Percentiles rank a stretch among this genome's conserved stretches.
Evolutionary conservation across 2,113 vertebrate species (phyloP).

Genomic region (Crypturellus undulatus): DNA sequence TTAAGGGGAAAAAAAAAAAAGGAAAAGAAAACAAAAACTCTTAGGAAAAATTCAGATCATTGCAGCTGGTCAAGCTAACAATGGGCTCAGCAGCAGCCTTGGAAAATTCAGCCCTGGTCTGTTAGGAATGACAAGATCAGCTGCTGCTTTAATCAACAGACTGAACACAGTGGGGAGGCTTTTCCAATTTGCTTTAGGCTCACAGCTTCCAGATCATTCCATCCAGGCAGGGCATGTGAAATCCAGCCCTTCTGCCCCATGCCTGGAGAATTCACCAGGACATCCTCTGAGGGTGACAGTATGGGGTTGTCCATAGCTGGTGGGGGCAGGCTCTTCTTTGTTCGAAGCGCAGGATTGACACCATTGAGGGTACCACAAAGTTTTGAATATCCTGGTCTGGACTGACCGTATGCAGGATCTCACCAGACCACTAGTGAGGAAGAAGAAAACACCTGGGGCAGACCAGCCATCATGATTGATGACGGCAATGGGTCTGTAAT

Average conservation of each 20-base stretch:
- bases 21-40: background rate
- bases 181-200: constrained; percentile 45
- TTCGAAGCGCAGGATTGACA: background rate
- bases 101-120: constrained; percentile 26
- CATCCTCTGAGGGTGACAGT: background rate
- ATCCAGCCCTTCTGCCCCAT: background rate
- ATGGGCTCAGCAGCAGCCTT: background rate
- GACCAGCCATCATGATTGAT: background rate
- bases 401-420: background rate
- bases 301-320: background rate
- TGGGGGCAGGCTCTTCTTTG: background rate
- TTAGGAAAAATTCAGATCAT: constrained; percentile 11
- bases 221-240: background rate
- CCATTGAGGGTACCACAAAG: background rate
- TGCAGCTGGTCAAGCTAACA: constrained; percentile 34
- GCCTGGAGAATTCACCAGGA: background rate
- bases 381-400: background rate
- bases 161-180: background rate
- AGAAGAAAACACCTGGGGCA: background rate
- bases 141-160: constrained; percentile 63
- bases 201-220: constrained; percentile 24
- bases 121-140: constrained; percentile 41
- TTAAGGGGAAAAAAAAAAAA: background rate
- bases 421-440: background rate
- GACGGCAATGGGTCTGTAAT: background rate